phyloP scores from a whole-genome alignment of 2,888 invertebrate species.

The Uropetala carovei region DNA sequence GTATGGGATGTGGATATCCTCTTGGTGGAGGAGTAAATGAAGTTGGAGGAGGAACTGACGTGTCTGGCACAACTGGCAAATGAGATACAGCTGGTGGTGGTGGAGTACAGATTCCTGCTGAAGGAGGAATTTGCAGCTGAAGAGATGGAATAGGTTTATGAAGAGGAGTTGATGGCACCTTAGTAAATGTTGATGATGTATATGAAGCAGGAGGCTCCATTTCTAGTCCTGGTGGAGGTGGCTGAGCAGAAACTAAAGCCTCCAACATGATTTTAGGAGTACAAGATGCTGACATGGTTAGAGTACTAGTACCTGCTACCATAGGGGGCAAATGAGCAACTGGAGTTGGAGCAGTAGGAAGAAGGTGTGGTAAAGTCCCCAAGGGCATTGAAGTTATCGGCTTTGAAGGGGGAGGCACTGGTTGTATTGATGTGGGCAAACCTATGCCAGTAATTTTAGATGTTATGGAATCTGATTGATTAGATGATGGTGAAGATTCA shows the following conservation, averaged over 20 bases:
- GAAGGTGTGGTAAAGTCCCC: not conserved
- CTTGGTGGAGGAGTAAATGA: constrained; percentile 49
- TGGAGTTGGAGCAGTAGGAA: not conserved
- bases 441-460: not conserved
- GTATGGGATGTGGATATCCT: constrained; percentile 12
- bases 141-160: not conserved
- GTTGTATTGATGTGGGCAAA: not conserved
- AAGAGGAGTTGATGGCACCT: not conserved
- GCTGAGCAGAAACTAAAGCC: constrained; percentile 50
- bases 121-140: not conserved
- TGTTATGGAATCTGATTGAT: not conserved
- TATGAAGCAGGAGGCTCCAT: constrained; percentile 42
- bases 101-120: constrained; percentile 27
- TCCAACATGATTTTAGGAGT: constrained; percentile 31
- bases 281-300: not conserved
- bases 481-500: not conserved
- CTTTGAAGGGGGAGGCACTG: not conserved
- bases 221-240: constrained; percentile 51
- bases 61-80: constrained; percentile 33
- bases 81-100: constrained; percentile 2
- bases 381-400: not conserved
- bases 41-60: constrained; percentile 42
- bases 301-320: not conserved
- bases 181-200: constrained; percentile 18
- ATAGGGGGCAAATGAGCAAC: constrained; percentile 33